These are phyloP conservation scores for Cyanistes caeruleus DNA, from an alignment of 2,113 vertebrate genomes.

Conservation along the genomic window DNA sequence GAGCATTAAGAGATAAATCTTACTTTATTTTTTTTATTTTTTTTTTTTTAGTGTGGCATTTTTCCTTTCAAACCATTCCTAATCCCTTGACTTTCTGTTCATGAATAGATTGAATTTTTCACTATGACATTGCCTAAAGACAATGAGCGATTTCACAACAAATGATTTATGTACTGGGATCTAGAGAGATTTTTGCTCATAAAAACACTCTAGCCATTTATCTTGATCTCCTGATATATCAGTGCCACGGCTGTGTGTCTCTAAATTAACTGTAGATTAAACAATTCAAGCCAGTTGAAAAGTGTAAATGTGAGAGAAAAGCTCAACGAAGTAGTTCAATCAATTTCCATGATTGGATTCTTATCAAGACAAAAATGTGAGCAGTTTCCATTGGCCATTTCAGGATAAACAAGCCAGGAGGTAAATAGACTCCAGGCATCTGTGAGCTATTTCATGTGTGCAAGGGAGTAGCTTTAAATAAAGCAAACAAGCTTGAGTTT, in stretches of 20 bases:
- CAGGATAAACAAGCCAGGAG: constrained; percentile 51
- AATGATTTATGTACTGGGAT: constrained; percentile 81
- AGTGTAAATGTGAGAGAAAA: constrained; percentile 48
- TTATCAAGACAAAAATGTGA: constrained; percentile 62
- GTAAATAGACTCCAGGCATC: constrained; percentile 17
- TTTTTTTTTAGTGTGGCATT: constrained; percentile 42
- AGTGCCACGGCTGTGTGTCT: constrained; percentile 53
- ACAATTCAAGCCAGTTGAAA: constrained; percentile 67
- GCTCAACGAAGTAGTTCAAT: constrained; percentile 39
- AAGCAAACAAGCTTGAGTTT: constrained; percentile 46
- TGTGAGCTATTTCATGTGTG: background rate
- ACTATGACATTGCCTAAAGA: constrained; percentile 74
- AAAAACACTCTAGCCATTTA: constrained; percentile 71
- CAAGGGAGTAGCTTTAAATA: constrained; percentile 55
- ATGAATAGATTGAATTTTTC: constrained; percentile 76
- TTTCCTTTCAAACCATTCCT: constrained; percentile 67
- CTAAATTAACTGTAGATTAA: constrained; percentile 77
- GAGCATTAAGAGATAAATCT: constrained; percentile 75
- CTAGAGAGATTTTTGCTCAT: constrained; percentile 75
- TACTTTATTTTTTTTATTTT: background rate
- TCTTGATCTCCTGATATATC: constrained; percentile 73
- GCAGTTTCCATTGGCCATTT: constrained; percentile 42
- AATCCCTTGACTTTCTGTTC: constrained; percentile 77
- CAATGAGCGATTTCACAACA: constrained; percentile 75
- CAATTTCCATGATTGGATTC: constrained; percentile 47